phyloP scores from a whole-genome alignment of 2,113 vertebrate genomes.

The Malurus melanocephalus region DNA sequence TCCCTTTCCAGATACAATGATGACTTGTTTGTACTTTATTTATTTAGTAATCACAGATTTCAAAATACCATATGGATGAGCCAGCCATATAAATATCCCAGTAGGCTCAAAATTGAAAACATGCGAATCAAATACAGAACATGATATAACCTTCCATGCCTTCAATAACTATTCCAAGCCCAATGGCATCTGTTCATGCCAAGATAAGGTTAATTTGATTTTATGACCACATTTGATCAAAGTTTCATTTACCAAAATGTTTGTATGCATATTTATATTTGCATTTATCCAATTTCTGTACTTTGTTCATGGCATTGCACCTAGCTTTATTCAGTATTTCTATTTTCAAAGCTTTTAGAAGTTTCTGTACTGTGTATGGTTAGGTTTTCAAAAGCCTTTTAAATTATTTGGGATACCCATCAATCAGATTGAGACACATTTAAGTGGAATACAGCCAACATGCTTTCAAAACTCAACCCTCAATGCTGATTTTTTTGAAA shows the following conservation, averaged over 20 bases:
- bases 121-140: not conserved
- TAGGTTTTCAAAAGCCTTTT: not conserved
- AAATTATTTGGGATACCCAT: not conserved
- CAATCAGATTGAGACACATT: not conserved
- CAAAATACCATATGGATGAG: not conserved
- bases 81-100: not conserved
- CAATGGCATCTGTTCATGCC: not conserved
- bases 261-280: not conserved
- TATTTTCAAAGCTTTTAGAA: not conserved
- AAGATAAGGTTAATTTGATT: not conserved
- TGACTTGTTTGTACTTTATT: not conserved
- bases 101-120: not conserved
- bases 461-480: not conserved
- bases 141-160: not conserved
- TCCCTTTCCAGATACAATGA: not conserved
- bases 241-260: not conserved
- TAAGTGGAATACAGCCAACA: not conserved
- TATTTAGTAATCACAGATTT: constrained; percentile 4
- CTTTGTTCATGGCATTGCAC: not conserved
- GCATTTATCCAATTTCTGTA: not conserved
- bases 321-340: not conserved
- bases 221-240: not conserved
- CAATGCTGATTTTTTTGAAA: not conserved
- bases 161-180: not conserved
- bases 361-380: not conserved